Evolutionary conservation across 2,888 invertebrate species (phyloP).

Genomic region (Nasonia oneida): DNA sequence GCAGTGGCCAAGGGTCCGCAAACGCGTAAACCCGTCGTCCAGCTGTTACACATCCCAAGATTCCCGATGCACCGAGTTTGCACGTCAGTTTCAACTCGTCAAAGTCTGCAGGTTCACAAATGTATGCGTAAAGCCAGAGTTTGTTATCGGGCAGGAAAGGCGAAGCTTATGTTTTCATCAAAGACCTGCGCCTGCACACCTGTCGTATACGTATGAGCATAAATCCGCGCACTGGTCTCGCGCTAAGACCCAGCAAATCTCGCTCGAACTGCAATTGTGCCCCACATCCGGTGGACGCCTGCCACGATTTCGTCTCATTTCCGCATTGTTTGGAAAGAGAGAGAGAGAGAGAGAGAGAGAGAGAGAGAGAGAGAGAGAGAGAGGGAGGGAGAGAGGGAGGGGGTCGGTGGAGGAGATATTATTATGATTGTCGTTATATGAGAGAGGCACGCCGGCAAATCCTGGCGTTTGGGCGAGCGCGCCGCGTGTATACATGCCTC

Average conservation of each 20-base stretch:
- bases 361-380: background rate
- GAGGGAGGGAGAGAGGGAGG: slow-evolving; percentile 47
- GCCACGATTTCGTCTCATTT: slow-evolving; percentile 63
- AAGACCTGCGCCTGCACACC: too few species aligned
- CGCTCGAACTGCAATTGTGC: background rate
- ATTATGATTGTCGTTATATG: slow-evolving; percentile 45
- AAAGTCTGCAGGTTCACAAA: background rate
- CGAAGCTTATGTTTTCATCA: too few species aligned
- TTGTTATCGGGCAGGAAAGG: too few species aligned
- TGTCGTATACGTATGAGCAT: background rate
- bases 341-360: slow-evolving; percentile 49
- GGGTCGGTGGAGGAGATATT: background rate
- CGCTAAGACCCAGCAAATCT: slow-evolving; percentile 23
- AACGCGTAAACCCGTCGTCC: too few species aligned
- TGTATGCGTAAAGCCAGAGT: too few species aligned
- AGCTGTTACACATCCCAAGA: background rate
- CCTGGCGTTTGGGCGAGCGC: background rate
- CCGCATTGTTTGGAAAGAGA: slow-evolving; percentile 67
- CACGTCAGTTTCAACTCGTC: background rate
- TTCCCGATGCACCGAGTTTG: background rate
- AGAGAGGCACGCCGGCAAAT: slow-evolving; percentile 4
- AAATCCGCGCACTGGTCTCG: background rate
- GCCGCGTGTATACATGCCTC: slow-evolving; percentile 25
- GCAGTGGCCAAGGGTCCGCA: too few species aligned
- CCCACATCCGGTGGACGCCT: slow-evolving; percentile 34